Conservation (phyloP, 2,113 vertebrate genomes). For the Murina feae region DNA sequence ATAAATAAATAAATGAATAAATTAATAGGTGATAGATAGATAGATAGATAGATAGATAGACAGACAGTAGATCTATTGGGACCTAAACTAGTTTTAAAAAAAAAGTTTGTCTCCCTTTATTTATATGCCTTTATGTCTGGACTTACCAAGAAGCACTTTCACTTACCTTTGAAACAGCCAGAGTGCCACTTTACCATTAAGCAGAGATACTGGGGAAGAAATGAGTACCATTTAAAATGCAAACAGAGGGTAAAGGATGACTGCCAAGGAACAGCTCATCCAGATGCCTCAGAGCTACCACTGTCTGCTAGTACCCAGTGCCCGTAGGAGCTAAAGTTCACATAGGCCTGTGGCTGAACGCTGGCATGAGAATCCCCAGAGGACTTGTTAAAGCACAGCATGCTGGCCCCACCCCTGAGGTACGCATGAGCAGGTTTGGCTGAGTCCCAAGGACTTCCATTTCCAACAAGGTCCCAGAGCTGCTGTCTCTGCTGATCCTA, state of each 20-base stretch:
- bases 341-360: not conserved
- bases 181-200: constrained; percentile 69
- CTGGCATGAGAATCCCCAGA: not conserved
- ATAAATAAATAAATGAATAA: too few species aligned
- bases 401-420: not conserved
- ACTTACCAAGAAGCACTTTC: constrained; percentile 53
- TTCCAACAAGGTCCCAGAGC: not conserved
- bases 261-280: constrained; percentile 66
- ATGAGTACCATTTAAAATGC: constrained; percentile 66
- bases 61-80: too few species aligned
- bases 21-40: too few species aligned
- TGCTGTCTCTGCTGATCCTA: not conserved
- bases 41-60: too few species aligned
- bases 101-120: constrained; percentile 21
- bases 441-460: not conserved
- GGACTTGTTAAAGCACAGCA: not conserved
- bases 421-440: not conserved
- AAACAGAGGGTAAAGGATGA: constrained; percentile 56
- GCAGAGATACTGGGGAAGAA: constrained; percentile 61
- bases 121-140: constrained; percentile 32
- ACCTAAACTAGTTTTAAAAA: not conserved
- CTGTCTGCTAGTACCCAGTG: constrained; percentile 14
- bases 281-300: not conserved
- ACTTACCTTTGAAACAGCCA: constrained; percentile 64
- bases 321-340: not conserved